phyloP scores from a whole-genome alignment of 2,797 vertebrate genomes.

The Sparidentex hasta region DNA sequence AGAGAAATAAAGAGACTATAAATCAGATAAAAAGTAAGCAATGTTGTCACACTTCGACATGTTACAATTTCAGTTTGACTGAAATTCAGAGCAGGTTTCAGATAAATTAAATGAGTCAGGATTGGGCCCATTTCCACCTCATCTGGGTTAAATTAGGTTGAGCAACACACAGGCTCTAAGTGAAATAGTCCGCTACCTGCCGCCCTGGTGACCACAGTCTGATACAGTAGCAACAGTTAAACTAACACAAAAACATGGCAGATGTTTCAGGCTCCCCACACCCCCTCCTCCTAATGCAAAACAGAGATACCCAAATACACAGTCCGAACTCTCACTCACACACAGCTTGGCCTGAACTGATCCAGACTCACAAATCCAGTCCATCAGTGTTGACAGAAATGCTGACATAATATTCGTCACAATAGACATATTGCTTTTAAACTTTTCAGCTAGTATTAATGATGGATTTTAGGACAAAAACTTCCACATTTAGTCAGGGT shows the following conservation, averaged over 20 bases:
- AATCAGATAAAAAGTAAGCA: constrained; percentile 39
- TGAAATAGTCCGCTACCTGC: constrained; percentile 85
- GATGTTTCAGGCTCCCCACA: constrained; percentile 76
- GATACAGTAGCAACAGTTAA: constrained; percentile 88
- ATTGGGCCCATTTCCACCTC: constrained; percentile 81
- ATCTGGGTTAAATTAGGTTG: constrained; percentile 86
- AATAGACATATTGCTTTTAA: constrained; percentile 29
- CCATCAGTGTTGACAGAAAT: constrained; percentile 44
- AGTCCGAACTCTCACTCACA: constrained; percentile 35
- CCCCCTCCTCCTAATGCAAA: constrained; percentile 77
- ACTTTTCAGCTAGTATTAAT: constrained; percentile 34
- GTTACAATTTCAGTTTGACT: constrained; percentile 60
- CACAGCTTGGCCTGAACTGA: constrained; percentile 50
- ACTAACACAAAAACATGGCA: constrained; percentile 85
- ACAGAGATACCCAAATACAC: constrained; percentile 75
- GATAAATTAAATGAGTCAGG: constrained; percentile 79
- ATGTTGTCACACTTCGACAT: constrained; percentile 53
- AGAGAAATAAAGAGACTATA: constrained; percentile 38
- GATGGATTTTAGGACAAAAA: constrained; percentile 36
- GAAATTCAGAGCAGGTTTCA: constrained; percentile 68
- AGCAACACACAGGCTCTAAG: constrained; percentile 79
- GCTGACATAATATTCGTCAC: constrained; percentile 29
- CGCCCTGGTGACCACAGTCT: constrained; percentile 83
- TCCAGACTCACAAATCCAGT: constrained; percentile 57
- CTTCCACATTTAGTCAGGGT: background rate